These are phyloP conservation scores for Psilopsiagon aymara DNA, from an alignment of 2,113 vertebrate genomes.

Conservation along the genomic window DNA sequence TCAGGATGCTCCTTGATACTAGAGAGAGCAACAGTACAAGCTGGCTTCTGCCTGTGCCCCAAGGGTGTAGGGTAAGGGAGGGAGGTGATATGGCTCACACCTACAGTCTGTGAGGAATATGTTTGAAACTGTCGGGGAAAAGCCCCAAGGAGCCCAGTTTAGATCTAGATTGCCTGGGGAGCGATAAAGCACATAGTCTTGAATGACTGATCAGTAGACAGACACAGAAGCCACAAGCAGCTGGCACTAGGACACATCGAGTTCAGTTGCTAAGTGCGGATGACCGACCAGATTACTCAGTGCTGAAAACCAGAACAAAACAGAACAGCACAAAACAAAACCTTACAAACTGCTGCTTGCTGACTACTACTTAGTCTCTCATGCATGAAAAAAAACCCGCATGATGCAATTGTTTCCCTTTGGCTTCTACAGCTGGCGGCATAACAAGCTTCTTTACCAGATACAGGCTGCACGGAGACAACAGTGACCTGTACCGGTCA, in stretches of 20 bases:
- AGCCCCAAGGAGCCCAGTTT: not conserved
- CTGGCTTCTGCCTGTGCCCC: not conserved
- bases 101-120: not conserved
- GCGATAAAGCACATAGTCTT: not conserved
- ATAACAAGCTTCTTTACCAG: not conserved
- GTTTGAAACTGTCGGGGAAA: not conserved
- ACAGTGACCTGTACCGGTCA: not conserved
- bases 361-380: not conserved
- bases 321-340: not conserved
- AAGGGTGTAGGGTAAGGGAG: not conserved
- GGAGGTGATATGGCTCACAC: fast-evolving
- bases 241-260: fast-evolving
- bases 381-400: not conserved
- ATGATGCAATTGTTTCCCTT: not conserved
- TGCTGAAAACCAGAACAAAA: not conserved
- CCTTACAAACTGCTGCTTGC: not conserved
- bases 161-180: not conserved
- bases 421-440: not conserved
- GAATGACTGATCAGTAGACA: not conserved
- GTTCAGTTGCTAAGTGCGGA: not conserved
- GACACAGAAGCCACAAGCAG: not conserved
- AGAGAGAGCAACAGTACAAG: not conserved
- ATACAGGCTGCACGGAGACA: not conserved
- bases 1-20: not conserved
- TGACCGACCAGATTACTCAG: not conserved